Evolutionary conservation across 2,888 invertebrate species (phyloP), one percentile per base, ranked within the genome.

Genomic region (Oxyteleia sp.): DNA sequence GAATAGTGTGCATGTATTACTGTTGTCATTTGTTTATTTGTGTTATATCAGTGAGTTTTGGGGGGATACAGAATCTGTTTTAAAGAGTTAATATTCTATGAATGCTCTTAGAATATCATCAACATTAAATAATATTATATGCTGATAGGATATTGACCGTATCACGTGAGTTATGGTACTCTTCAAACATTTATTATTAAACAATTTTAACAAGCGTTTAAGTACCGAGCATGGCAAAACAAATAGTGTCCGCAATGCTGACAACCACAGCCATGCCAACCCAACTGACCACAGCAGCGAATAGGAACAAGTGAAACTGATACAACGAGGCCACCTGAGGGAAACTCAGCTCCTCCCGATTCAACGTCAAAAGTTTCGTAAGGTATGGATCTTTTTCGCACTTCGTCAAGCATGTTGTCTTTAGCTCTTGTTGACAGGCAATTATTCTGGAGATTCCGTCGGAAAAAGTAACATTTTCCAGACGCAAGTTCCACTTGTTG

Each of bases 201-300:
- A n/a, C n/a, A n/a, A n/a, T n/a, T n/a, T n/a, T n/a, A n/a, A n/a
- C n/a, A n/a, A n/a, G n/a, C n/a, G 26, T 5, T 2, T 26, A 69
- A 0, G 72, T 85, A 95, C 97, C 98, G 20, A 98, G 94, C 61
- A 97, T 94, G 89, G 96, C 96, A 92, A 98, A 98, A 91, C 98
- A 98, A 82, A 98, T 97, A 0, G 98, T 96, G 94, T 99, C 98
- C 0, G 96, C 97, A 68, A 98, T 95, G 84, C 97, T 97, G 15
- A 98, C 96, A 1, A 97, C 96, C 0, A 98, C 96, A 0, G 98
- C 96, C 95, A 98, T 97, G 1, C 97, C 96, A 20, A 96, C 94
- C 96, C 98, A 98, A 76, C 96, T 96, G 10, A 96, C 88, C n/a
- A 97, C 95, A 93, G 97, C 95, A 71, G 97, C 94, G 20, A 95